phyloP scores from a whole-genome alignment of 2,888 invertebrate species.

The Drosophila niveifrons region DNA sequence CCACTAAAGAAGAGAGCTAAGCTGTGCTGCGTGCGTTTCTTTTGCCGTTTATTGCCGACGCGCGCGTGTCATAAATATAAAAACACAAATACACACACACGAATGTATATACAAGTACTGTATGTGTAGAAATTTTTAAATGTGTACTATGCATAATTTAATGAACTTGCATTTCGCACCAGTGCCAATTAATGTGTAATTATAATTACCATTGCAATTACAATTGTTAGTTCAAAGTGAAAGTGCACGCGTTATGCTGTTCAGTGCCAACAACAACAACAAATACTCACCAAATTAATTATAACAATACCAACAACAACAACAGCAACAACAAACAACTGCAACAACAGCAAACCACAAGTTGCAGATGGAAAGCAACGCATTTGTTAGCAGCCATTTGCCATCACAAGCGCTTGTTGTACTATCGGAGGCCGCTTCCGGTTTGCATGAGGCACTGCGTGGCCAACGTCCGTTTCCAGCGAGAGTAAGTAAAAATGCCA shows the following conservation, averaged over 20 bases:
- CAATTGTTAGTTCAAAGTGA: slow-evolving; percentile 47
- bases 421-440: slow-evolving; percentile 91
- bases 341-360: slow-evolving; percentile 30
- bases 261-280: slow-evolving; percentile 46
- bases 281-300: slow-evolving; percentile 32
- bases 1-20: slow-evolving; percentile 44
- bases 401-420: slow-evolving; percentile 91
- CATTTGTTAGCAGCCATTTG: slow-evolving; percentile 90
- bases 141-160: slow-evolving; percentile 37
- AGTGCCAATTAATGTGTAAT: slow-evolving; percentile 49
- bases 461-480: slow-evolving; percentile 91
- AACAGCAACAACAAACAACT: slow-evolving; percentile 20
- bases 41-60: slow-evolving; percentile 42
- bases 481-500: slow-evolving; percentile 86
- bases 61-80: slow-evolving; percentile 37
- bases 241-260: slow-evolving; percentile 48
- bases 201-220: slow-evolving; percentile 35
- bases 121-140: not conserved
- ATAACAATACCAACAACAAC: slow-evolving; percentile 22
- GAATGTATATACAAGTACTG: not conserved
- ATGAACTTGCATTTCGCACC: slow-evolving; percentile 46
- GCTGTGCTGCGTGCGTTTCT: slow-evolving; percentile 37
- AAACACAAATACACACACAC: slow-evolving; percentile 15
- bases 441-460: slow-evolving; percentile 90
- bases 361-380: slow-evolving; percentile 90